A percentile compares a stretch with the other conserved stretches of the same genome.
Evolutionary conservation across 2,888 invertebrate species (phyloP).

Genomic region (Ophion obscuratus): DNA sequence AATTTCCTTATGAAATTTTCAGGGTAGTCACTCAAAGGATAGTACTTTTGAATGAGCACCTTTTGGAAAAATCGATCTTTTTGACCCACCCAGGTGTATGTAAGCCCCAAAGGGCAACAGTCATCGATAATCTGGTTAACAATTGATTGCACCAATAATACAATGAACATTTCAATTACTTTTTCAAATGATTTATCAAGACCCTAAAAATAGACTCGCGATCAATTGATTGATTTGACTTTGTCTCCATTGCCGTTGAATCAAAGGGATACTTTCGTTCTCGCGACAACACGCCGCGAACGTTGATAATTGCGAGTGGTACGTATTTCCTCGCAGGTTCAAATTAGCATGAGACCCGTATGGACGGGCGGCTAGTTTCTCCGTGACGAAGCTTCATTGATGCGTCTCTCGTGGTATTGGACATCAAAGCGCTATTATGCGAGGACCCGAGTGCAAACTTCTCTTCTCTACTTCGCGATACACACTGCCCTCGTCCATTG

Average conservation of each 20-base stretch:
- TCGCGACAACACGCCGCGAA: neutral
- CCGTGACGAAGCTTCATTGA: constrained; percentile 29
- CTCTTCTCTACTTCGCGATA: constrained; percentile 27
- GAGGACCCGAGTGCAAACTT: constrained; percentile 30
- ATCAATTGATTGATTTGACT: neutral
- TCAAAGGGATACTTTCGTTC: neutral
- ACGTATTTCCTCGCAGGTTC: neutral
- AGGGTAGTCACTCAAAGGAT: too few relatives aligned
- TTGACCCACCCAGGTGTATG: too few relatives aligned
- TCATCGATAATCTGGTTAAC: neutral
- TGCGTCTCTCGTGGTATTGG: constrained; percentile 39
- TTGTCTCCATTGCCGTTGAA: neutral
- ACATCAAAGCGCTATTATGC: constrained; percentile 48
- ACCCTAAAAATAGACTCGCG: neutral
- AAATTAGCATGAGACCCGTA: neutral
- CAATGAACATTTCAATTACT: neutral
- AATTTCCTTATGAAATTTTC: too few relatives aligned
- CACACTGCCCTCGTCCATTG: constrained; percentile 52
- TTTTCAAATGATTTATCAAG: neutral
- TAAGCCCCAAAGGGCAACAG: neutral
- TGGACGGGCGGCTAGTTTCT: constrained; percentile 18
- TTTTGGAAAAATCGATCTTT: too few relatives aligned
- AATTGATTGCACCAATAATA: neutral
- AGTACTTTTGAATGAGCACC: too few relatives aligned
- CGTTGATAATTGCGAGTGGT: neutral